Percentiles rank a stretch among this genome's conserved stretches.
Evolutionary conservation across 1,140 invertebrate species (phyloP).

Genomic region (Formica selysi): DNA sequence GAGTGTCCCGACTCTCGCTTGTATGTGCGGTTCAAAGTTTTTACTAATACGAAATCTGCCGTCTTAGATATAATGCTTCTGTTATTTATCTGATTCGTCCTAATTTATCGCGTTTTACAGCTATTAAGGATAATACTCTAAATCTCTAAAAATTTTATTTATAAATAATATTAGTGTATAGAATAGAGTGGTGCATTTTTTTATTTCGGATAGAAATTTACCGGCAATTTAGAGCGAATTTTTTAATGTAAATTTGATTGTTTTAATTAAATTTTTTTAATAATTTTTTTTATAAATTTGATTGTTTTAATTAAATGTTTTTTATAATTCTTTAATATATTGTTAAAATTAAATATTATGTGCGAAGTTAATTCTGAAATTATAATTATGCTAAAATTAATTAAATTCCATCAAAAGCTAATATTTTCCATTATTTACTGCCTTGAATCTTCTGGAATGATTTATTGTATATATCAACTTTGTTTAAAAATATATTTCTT

Average conservation of each 20-base stretch:
- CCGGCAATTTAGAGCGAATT: neutral
- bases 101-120: constrained; percentile 12
- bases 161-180: neutral
- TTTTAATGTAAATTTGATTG: neutral
- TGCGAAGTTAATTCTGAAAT: neutral
- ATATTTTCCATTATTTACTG: neutral
- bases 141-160: neutral
- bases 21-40: constrained; percentile 9
- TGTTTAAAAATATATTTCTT: neutral
- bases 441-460: neutral
- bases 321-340: neutral
- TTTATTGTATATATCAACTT: neutral
- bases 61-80: neutral
- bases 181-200: neutral
- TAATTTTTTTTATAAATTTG: neutral
- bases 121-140: neutral
- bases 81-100: neutral
- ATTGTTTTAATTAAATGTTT: neutral
- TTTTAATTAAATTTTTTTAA: neutral
- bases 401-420: neutral
- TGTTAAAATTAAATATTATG: neutral
- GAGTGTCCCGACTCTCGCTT: neutral
- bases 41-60: constrained; percentile 43
- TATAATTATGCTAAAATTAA: neutral
- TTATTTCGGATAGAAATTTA: neutral